Evolutionary conservation across 1,140 invertebrate species (phyloP).

Genomic region (Lamellibrachia luymesi): DNA sequence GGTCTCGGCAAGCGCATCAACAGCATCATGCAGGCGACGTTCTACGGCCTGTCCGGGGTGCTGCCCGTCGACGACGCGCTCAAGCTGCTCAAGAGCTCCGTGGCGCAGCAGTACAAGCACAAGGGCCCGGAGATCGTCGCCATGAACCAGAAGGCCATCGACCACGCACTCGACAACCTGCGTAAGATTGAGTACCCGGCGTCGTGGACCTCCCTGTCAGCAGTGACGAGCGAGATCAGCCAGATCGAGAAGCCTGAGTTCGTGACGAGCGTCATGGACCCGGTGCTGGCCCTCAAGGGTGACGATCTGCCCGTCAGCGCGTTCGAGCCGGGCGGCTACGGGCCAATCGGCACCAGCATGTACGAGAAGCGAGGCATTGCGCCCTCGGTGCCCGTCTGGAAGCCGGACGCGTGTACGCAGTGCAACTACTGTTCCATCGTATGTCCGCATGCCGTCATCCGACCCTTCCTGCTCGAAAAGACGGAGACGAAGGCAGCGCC

Average conservation of each 20-base stretch:
- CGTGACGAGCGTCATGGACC: constrained; percentile 29
- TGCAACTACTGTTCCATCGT: constrained; percentile 32
- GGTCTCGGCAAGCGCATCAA: constrained; percentile 29
- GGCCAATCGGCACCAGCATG: constrained; percentile 26
- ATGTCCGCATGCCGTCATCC: constrained; percentile 29
- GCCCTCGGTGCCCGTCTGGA: constrained; percentile 29
- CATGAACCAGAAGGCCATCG: constrained; percentile 23
- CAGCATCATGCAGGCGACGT: constrained; percentile 32
- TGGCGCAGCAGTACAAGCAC: constrained; percentile 27
- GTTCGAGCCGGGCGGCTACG: constrained; percentile 29
- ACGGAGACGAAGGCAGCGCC: constrained; percentile 22
- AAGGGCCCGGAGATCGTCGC: constrained; percentile 29
- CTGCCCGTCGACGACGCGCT: constrained; percentile 24
- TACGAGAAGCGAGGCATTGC: constrained; percentile 31
- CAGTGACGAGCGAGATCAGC: background rate
- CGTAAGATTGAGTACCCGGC: constrained; percentile 24
- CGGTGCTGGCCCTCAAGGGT: constrained; percentile 29
- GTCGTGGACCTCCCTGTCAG: constrained; percentile 12
- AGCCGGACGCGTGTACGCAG: constrained; percentile 30
- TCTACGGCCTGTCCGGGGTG: constrained; percentile 28
- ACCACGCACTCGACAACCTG: constrained; percentile 22
- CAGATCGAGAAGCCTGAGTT: constrained; percentile 25
- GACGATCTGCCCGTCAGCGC: constrained; percentile 30
- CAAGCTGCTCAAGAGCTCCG: constrained; percentile 25
- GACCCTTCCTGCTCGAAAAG: constrained; percentile 29